phyloP scores from a whole-genome alignment of 2,113 vertebrate genomes.

The Cyprinus carpio region DNA sequence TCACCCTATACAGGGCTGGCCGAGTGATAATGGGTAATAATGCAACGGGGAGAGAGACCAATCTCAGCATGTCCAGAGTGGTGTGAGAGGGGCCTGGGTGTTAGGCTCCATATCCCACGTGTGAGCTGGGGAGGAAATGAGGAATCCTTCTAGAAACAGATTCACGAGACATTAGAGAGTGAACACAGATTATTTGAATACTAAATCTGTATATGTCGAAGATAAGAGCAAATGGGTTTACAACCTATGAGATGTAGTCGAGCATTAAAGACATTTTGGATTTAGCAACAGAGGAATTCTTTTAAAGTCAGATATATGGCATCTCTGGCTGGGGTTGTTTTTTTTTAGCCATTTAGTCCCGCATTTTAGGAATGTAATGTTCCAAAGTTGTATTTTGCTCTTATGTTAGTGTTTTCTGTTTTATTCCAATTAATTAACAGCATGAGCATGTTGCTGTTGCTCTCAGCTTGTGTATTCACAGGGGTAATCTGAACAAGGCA shows the following conservation, averaged over 20 bases:
- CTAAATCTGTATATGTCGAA: neutral
- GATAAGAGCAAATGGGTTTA: neutral
- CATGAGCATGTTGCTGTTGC: conserved; percentile 13
- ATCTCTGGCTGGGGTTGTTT: neutral
- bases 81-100: conserved; percentile 62
- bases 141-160: conserved; percentile 8
- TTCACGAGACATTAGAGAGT: conserved; percentile 5
- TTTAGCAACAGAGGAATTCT: neutral
- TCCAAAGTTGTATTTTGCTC: neutral
- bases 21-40: conserved; percentile 80
- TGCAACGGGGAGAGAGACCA: conserved; percentile 74
- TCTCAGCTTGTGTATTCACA: conserved; percentile 33
- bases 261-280: neutral
- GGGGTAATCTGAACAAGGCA: conserved; percentile 44
- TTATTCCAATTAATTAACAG: conserved; percentile 30
- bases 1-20: conserved; percentile 73
- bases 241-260: neutral
- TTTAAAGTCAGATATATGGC: neutral
- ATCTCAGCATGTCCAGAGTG: conserved; percentile 70
- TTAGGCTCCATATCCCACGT: conserved; percentile 51
- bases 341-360: neutral
- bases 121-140: conserved; percentile 33
- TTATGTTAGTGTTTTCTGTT: conserved; percentile 2
- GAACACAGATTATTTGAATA: neutral
- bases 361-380: neutral